phyloP scores from a whole-genome alignment of 2,797 vertebrate genomes.

The Sebastes variabilis region DNA sequence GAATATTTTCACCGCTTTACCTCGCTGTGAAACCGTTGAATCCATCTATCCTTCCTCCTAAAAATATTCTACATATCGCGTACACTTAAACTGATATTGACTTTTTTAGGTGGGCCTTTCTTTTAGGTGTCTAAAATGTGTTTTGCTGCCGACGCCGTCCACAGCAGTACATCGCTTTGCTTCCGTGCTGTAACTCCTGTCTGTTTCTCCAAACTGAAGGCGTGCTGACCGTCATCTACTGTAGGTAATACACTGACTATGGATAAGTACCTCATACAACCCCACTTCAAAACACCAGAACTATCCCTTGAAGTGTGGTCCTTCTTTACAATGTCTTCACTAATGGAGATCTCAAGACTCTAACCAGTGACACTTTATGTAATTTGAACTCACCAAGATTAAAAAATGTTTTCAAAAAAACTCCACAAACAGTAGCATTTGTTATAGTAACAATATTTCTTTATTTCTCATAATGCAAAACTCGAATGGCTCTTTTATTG shows the following conservation, averaged over 20 bases:
- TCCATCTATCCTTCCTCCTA: too few species aligned
- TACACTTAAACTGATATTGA: too few species aligned
- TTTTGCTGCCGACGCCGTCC: too few species aligned
- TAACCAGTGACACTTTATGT: not conserved
- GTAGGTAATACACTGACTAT: not conserved
- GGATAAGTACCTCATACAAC: not conserved
- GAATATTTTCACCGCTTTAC: too few species aligned
- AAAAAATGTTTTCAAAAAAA: not conserved
- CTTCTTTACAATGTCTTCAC: not conserved
- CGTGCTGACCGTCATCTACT: accelerated
- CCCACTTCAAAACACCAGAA: accelerated
- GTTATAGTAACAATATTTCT: not conserved
- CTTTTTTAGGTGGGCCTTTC: too few species aligned
- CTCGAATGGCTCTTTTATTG: not conserved
- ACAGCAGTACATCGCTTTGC: too few species aligned
- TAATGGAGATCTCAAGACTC: not conserved
- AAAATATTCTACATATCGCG: too few species aligned
- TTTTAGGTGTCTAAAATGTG: too few species aligned
- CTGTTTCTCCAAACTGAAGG: too few species aligned
- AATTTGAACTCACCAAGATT: not conserved
- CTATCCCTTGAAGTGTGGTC: not conserved
- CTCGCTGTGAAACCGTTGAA: too few species aligned
- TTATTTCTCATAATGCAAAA: not conserved
- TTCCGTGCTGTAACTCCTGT: accelerated
- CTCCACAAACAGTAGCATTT: not conserved